Base-by-base conservation (phyloP, 1,140 invertebrate genomes). In the Colletes latitarsis region DNA sequence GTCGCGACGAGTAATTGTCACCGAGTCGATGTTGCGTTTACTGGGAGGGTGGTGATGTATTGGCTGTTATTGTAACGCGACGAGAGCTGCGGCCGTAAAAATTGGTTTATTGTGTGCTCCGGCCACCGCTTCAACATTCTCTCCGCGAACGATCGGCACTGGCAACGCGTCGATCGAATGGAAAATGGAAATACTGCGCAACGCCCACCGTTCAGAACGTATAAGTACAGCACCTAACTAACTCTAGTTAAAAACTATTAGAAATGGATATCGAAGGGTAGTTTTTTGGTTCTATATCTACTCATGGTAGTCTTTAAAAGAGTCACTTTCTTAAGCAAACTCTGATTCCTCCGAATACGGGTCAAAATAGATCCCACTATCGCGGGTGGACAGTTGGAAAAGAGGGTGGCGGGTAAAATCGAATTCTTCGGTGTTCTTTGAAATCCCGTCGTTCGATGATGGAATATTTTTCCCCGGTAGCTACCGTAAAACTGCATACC, bases 401-500 rank as follows among this genome's bases (percentile, higher is more conserved):
- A 30, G 30, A 30, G 30, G 30, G 30, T 30, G 30, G 30, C 1
- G 30, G 30, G 30, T 30, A 30, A 30, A 9, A 30, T 10, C 41
- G 30, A 8, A 39, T n/a, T n/a, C 8, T 43, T 3, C 8, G 6
- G 43, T 9, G 43, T 5, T 43, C 43, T 43, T 43, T 5, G 8
- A 43, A 43, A 43, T 43, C 5, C 43, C 43, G 8, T 10, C 15
- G 58, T 39, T 63, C 0, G 19, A 12, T 46, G 70, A 69, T 53
- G 78, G 14, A 81, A 84, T 70, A 82, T 82, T 85, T 74, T 85
- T 85, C 67, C 30, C 84, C 8, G 9, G 49, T 64, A 67, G 64
- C 73, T 30, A 63, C 70, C 19, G 55, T 63, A 69, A 81, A 63
- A 66, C 69, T 85, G 64, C 41, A 77, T 67, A 70, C 80, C 83